Base-by-base conservation (phyloP, 53 echinoderm and acorn worm genomes). In the Temnopleurus reevesii region DNA sequence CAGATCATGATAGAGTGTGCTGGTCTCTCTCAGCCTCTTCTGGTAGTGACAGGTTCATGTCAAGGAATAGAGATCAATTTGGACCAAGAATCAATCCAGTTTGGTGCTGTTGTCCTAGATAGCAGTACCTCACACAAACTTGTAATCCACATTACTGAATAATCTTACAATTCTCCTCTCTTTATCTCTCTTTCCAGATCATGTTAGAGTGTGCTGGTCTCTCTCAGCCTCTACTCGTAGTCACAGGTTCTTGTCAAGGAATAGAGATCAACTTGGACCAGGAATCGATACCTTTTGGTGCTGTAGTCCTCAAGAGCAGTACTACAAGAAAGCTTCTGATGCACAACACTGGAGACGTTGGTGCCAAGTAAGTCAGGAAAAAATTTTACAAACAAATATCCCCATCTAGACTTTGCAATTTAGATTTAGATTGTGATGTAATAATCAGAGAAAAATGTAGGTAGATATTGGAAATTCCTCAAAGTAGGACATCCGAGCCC, bases 1-100 rank as follows among this genome's bases (percentile, higher is more conserved):
- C 86, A 99, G 99, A 92, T 99, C 79, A 99, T 99, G 95, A 45
- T 99, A 59, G 99, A 99, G 60, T 99, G 99, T 93, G 99, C 96
- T 30, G 99, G 99, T 25, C 89, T 99, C n/a, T 99, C 99, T 9
- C 96, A 99, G 76, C 99, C 99, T 38, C 81, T 96, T 21, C 92
- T 99, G 91, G 96, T 96, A 13, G 92, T 96, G 59, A 93, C 92
- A 29, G 99, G 99, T 3, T 99, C 99, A 10, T 99, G 99, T 58
- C 99, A 99, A 90, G 99, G 99, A 2, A 99, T 99, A 18, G 99
- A 99, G 76, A 99, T 99, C 87, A 96, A 84, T 89, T 92, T 99
- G 56, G 99, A 99, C 88, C 99, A 96, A 90, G 99, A 99, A 77
- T 99, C 99, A 31, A 99, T 96, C 24, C 99, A 96, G 1, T 99